These are phyloP conservation scores for Chaetops frenatus DNA, from an alignment of 2,113 vertebrate genomes.

Conservation along the genomic window DNA sequence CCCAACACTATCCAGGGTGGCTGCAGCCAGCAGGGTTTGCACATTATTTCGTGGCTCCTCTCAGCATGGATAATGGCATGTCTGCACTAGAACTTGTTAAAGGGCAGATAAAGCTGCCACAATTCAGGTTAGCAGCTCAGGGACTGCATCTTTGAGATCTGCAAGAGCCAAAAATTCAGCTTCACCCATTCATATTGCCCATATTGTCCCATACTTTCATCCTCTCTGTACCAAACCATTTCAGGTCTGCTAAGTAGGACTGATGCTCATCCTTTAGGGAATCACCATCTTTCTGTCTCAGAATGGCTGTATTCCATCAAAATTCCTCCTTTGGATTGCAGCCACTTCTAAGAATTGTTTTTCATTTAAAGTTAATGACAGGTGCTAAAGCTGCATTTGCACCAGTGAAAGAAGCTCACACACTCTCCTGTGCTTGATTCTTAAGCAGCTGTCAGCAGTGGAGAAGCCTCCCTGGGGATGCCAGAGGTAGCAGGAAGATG, in stretches of 20 bases:
- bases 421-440: neutral
- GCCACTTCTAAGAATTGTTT: neutral
- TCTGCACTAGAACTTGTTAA: neutral
- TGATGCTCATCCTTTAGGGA: neutral
- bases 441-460: neutral
- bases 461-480: neutral
- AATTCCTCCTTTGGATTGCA: neutral
- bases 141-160: neutral
- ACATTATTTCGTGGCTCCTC: neutral
- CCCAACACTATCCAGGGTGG: neutral
- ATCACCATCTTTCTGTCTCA: neutral
- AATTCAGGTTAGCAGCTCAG: neutral
- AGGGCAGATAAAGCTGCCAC: neutral
- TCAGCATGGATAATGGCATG: rapidly evolving
- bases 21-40: neutral
- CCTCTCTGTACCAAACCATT: neutral
- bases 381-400: neutral
- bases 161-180: neutral
- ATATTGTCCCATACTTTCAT: neutral
- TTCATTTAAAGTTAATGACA: neutral
- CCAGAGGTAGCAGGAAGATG: neutral
- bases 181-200: neutral
- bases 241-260: neutral
- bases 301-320: neutral
- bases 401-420: neutral